Percentiles rank a stretch among this genome's conserved stretches.
Conservation (phyloP, 2,797 vertebrate genomes). For the Danio aesculapii region DNA sequence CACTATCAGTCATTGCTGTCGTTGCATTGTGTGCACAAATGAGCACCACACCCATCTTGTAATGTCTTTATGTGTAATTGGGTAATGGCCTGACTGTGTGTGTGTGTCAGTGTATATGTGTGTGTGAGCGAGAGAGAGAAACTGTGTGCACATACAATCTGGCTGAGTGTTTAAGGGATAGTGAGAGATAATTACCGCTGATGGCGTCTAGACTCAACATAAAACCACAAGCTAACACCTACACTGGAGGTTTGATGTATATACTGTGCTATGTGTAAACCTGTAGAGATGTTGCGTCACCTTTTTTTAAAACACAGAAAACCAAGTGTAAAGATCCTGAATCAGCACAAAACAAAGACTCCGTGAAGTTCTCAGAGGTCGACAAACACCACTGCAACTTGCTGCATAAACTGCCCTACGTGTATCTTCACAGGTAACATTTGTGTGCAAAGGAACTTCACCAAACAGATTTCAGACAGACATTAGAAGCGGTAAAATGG, state of each 20-base stretch:
- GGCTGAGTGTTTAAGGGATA: constrained; percentile 52
- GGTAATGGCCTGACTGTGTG: constrained; percentile 58
- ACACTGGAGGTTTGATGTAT: neutral
- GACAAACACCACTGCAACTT: neutral
- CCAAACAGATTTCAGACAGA: no score
- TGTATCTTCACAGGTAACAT: no score
- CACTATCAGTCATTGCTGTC: constrained; percentile 5
- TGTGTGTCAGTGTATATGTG: neutral
- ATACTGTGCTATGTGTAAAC: neutral
- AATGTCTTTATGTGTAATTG: constrained; percentile 65
- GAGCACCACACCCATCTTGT: constrained; percentile 46
- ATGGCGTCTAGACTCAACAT: constrained; percentile 44
- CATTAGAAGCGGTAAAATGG: no score
- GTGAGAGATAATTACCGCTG: constrained; percentile 46
- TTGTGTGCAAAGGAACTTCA: no score
- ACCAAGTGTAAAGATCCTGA: neutral
- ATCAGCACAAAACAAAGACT: no score
- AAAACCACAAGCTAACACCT: constrained; percentile 19
- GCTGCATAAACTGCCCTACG: neutral
- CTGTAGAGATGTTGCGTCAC: neutral
- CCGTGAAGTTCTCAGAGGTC: neutral
- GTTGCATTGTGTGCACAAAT: constrained; percentile 18
- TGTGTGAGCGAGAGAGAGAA: neutral
- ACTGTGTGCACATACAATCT: constrained; percentile 4
- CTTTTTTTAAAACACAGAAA: no score